Base-by-base conservation (phyloP, 2,797 vertebrate genomes). In the Sarcophilus harrisii region DNA sequence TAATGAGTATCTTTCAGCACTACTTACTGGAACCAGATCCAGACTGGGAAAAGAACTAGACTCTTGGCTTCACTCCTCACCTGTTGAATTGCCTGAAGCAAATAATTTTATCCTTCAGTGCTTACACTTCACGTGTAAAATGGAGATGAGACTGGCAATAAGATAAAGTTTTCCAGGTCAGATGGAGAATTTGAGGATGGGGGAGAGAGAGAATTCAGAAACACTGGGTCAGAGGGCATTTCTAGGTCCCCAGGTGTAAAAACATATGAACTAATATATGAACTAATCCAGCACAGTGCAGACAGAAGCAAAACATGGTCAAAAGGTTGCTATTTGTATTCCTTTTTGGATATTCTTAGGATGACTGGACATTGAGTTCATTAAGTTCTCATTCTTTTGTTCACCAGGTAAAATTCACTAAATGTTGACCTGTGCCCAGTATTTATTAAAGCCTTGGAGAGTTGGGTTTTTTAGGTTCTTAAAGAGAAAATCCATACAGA, bases 141-240 rank as follows among this genome's bases (percentile, higher is more conserved):
- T 45, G 93, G 55, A 55, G 24, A 87, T 87, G 38, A 49, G 24
- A 3, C 57, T 90, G 60, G 12, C 66, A 6, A 18, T 62, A 55
- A 96, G n/a, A 62, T 57, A 27, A 92, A 60, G 91, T 45, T 92
- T 32, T 94, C 29, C 30, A 96, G 92, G 89, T 30, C 45, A 90
- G 58, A n/a, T 45, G 45, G 91, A 55, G 92, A 81, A 10, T 93
- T 91, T 66, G 60, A 92, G 94, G 92, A 92, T 49, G 52, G 81
- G 4, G 18, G 59, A 90, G 58, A 94, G 73, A 95, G 54, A 54
- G 90, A 38, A 49, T 58, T 81, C 93, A 58, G 73, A 45, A 87
- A 87, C 73, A 27, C 38, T 49, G 38, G 9, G 38, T 87, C 38
- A 27, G 73, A 87, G 21, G 21, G 73, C 3, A 45, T 81, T 45